Base-by-base conservation (phyloP, 2,797 vertebrate genomes). In the Euphonia xanthogaster region DNA sequence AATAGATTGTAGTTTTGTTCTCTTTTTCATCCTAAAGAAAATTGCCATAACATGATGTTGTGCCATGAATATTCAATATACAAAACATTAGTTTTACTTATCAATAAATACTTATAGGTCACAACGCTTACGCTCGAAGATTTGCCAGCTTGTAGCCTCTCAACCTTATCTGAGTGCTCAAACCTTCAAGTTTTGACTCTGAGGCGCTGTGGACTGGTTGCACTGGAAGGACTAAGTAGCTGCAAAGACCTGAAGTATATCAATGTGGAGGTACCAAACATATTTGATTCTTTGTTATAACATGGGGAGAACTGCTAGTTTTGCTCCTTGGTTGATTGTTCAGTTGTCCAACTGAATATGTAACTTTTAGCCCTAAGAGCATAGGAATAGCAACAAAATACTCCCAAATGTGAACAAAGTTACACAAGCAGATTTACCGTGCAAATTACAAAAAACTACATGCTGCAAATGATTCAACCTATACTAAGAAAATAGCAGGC, bases 141-240 rank as follows among this genome's bases (percentile, higher is more conserved):
- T 96, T 93, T 99, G 75, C 97, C 98, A 5, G 97, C 97, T 86
- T 99, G 98, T 44, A 98, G 97, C 91, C 97, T 99, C 31, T 98
- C 98, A 53, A 98, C 98, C 0, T 96, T 99, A 47, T 97, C 98
- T 7, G 97, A 98, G 75, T 99, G 99, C 91, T 10, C 61, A 51
- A 97, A 84, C 31, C 98, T 99, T 45, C 98, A 96, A 90, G 97
- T 98, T 88, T 97, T 99, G 62, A 98, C 98, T 35, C 97, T 99
- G 66, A 98, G 82, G 79, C 98, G 97, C 81, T 99, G 99, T 91
- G 98, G 98, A 68, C 98, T 99, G 92, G 97, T 63, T 87, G 97
- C 98, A 4, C 93, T 99, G 93, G 98, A 99, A 18, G 97, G 98
- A 87, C 68, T 99, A 89, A 98, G 71, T 84, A 95, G 92, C 47